Evolutionary conservation across 2,797 vertebrate genomes (phyloP).

Genomic region (Margarornis squamiger): DNA sequence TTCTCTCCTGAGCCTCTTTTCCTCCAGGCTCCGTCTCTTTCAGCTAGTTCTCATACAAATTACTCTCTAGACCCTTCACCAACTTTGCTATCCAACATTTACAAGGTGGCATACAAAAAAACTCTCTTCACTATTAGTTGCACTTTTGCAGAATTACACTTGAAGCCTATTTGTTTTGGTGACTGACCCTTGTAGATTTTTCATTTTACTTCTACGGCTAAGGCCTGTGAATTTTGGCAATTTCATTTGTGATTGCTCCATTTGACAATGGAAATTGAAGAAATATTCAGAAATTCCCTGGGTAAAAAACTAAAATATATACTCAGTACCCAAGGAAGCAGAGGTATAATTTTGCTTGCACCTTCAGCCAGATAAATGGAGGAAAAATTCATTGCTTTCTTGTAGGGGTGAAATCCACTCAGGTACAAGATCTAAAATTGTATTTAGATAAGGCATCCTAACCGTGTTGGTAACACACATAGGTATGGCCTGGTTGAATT

Average conservation of each 20-base stretch:
- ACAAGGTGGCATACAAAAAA: neutral
- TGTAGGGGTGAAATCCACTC: no score
- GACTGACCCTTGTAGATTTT: neutral
- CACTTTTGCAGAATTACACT: neutral
- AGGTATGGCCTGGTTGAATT: neutral
- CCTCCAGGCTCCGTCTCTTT: neutral
- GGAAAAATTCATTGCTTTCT: no score
- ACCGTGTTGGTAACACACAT: neutral
- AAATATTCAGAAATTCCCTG: no score
- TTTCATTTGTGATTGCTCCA: no score
- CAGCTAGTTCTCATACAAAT: fast-evolving
- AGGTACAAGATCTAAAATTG: no score
- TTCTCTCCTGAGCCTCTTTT: neutral
- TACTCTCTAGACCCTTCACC: neutral
- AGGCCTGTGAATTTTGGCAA: neutral
- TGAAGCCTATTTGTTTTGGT: neutral
- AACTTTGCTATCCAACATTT: neutral
- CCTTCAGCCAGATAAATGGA: no score
- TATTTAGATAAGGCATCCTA: neutral
- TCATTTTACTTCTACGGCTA: neutral
- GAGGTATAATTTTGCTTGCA: no score
- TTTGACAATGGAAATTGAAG: no score
- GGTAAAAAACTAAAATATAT: no score
- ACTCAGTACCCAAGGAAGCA: no score
- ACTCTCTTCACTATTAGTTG: neutral